Percentiles rank a stretch among this genome's conserved stretches.
Conservation (phyloP, 2,888 invertebrate species). For the Aphodius granarius region DNA sequence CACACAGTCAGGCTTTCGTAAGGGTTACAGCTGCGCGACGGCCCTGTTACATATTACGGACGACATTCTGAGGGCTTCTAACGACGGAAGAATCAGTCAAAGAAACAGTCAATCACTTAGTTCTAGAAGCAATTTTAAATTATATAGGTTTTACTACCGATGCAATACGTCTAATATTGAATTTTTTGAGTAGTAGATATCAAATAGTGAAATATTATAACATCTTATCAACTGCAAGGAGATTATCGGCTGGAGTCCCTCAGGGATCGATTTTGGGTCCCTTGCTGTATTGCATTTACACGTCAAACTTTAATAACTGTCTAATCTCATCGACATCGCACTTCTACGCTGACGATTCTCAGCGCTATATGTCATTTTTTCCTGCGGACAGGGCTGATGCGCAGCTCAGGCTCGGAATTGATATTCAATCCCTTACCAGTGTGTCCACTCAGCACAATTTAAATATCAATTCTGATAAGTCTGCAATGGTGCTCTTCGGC, state of each 20-base stretch:
- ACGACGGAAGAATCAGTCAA: no score
- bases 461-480: not conserved
- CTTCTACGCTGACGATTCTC: not conserved
- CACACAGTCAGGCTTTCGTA: conserved; percentile 18
- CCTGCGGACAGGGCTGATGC: not conserved
- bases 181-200: not conserved
- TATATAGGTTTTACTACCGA: not conserved
- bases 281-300: not conserved
- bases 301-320: not conserved
- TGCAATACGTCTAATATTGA: not conserved
- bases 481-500: not conserved
- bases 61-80: not conserved
- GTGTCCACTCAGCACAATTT: not conserved
- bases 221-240: not conserved
- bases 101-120: not conserved
- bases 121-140: not conserved
- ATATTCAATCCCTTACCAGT: not conserved
- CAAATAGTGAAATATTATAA: not conserved
- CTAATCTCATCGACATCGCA: not conserved
- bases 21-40: conserved; percentile 16
- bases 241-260: not conserved
- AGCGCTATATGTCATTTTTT: not conserved
- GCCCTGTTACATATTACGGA: not conserved
- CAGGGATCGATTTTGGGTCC: not conserved
- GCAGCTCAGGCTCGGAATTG: not conserved